Evolutionary conservation across 2,113 vertebrate genomes (phyloP), one percentile per base, ranked within the genome.

Genomic region (Tamias sibiricus): DNA sequence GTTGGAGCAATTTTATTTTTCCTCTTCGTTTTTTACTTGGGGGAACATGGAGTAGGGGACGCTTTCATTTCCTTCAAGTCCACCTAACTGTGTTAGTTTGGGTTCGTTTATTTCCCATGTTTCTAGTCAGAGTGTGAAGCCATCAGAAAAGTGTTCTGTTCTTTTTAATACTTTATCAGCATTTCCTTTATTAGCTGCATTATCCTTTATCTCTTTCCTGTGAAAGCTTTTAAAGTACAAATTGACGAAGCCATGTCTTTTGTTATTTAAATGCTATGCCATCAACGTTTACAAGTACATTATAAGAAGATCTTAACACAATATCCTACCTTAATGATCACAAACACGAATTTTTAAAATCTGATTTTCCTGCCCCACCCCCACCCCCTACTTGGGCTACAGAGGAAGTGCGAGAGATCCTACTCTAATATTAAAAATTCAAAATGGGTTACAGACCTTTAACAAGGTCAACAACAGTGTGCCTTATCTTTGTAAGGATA

Each of bases 191-290:
- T 80, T 93, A 93, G 92, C 44, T 35, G 57, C 54, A 75, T 94
- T 87, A 81, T 14, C 87, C 96, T 88, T 93, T 90, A 94, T 96
- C 96, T 95, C 90, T 92, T 97, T 97, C 96, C 94, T 88, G 68
- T 26, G 90, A 95, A 90, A 94, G 95, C 88, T 97, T 96, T 96
- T 96, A 94, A 96, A 95, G 92, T 76, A 87, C 64, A 85, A 83
- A 87, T 88, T 79, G 93, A 94, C 72, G 95, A 89, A 94, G 82
- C 82, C 66, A 13, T 35, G 42, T 91, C 96, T 90, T 94, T 92
- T 95, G 84, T 94, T 91, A 95, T 87, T 94, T 97, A 95, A 96
- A 84, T 96, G 95, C 81, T 30, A 82, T 64, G 32, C 89, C 62
- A 80, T 96, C 88, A 89, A 89, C 47, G 2, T 97, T 91, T 82